Evolutionary conservation across 1,140 invertebrate species (phyloP).

Genomic region (Ceratosolen fusciceps): DNA sequence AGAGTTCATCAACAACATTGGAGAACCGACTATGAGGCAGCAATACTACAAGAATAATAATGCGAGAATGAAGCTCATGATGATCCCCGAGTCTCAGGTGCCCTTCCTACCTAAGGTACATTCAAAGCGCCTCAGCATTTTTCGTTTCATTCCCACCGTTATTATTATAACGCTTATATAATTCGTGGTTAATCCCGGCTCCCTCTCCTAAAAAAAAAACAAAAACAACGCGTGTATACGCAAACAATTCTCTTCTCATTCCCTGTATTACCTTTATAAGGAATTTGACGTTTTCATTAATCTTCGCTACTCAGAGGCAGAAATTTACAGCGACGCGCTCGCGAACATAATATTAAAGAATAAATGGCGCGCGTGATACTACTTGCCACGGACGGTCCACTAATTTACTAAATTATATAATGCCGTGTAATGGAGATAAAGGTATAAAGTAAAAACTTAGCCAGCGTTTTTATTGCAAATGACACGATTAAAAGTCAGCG

Average conservation of each 20-base stretch:
- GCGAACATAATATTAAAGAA: not conserved
- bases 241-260: not conserved
- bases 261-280: too few relatives aligned
- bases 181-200: too few relatives aligned
- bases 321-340: too few relatives aligned
- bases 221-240: too few relatives aligned
- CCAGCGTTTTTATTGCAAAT: not conserved
- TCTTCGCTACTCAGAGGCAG: too few relatives aligned
- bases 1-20: not conserved
- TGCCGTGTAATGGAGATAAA: not conserved
- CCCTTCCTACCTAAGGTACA: slow-evolving; percentile 8
- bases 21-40: not conserved
- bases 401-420: slow-evolving; percentile 13
- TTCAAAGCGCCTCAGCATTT: not conserved
- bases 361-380: not conserved
- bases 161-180: too few relatives aligned
- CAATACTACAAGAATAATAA: slow-evolving; percentile 19
- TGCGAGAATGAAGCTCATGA: slow-evolving; percentile 4
- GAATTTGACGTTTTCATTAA: too few relatives aligned
- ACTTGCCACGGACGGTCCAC: not conserved
- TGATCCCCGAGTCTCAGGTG: slow-evolving; percentile 9
- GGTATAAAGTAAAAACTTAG: too few relatives aligned
- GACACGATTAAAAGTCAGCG: too few relatives aligned
- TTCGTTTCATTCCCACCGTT: not conserved
- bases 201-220: not conserved